Evolutionary conservation across 2,797 vertebrate species (phyloP).

Genomic region (Microhierax caerulescens): DNA sequence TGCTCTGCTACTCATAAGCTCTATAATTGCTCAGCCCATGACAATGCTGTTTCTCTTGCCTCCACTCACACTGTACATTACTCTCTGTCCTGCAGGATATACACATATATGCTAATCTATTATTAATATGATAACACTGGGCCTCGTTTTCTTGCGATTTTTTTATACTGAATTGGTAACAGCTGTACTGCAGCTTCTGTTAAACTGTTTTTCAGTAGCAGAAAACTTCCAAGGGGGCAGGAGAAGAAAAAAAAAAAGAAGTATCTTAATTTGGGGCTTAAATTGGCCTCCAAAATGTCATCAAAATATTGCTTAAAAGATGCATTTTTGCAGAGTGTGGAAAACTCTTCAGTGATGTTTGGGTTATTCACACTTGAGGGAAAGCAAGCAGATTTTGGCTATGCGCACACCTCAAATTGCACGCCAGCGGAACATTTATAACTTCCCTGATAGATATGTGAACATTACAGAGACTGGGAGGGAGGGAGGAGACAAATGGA

Average conservation of each 20-base stretch:
- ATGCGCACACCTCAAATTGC: not conserved
- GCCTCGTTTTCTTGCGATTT: not conserved
- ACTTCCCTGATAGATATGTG: not conserved
- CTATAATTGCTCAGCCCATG: not conserved
- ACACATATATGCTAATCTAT: not conserved
- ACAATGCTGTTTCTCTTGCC: constrained; percentile 31
- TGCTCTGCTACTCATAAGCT: constrained; percentile 28
- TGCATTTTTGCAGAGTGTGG: not conserved
- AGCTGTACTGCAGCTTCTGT: not conserved
- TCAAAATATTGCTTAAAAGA: constrained; percentile 5
- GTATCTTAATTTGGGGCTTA: not conserved
- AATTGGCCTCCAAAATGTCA: not conserved
- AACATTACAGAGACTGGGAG: not conserved
- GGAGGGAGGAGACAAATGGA: not conserved
- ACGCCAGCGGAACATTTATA: not conserved
- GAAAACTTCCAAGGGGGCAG: not conserved
- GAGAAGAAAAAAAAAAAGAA: not conserved
- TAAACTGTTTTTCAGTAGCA: not conserved
- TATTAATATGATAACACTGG: constrained; percentile 8
- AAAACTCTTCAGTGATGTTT: not conserved
- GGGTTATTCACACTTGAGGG: not conserved
- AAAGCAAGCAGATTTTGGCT: not conserved
- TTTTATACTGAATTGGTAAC: not conserved
- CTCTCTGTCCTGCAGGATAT: not conserved
- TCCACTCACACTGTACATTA: not conserved